Conservation (phyloP, 2,888 invertebrate genomes). For the Miltochrista miniata region DNA sequence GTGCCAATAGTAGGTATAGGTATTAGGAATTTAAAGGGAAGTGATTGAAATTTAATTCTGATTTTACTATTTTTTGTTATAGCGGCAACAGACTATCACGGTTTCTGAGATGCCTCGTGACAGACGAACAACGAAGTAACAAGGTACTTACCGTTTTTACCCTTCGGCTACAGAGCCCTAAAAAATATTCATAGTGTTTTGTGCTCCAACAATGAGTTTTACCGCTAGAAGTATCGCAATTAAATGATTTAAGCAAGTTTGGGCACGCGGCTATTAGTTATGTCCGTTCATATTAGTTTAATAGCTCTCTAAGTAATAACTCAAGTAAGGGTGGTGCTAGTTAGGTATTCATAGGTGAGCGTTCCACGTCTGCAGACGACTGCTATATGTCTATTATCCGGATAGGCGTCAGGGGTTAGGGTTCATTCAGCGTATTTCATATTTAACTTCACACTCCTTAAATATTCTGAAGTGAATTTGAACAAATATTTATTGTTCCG, state of each 20-base stretch:
- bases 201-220: neutral
- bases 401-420: slow-evolving; percentile 31
- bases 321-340: slow-evolving; percentile 29
- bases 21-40: no score
- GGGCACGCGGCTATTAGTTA: neutral
- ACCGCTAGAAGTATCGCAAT: neutral
- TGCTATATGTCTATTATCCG: slow-evolving; percentile 40
- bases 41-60: no score
- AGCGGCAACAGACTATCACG: no score
- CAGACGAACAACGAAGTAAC: no score
- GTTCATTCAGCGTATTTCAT: slow-evolving; percentile 32
- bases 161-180: no score
- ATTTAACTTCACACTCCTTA: slow-evolving; percentile 18
- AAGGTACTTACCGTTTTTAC: no score
- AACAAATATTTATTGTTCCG: no score
- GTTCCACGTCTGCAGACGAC: slow-evolving; percentile 15
- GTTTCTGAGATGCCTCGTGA: no score
- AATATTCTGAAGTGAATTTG: no score
- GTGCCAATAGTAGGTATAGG: no score
- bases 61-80: no score
- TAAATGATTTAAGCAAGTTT: slow-evolving; percentile 1
- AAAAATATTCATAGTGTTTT: neutral
- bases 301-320: slow-evolving; percentile 24
- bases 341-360: slow-evolving; percentile 38
- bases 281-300: slow-evolving; percentile 25